phyloP scores from a whole-genome alignment of 1,140 invertebrate genomes.

The Drosophila arawakana region DNA sequence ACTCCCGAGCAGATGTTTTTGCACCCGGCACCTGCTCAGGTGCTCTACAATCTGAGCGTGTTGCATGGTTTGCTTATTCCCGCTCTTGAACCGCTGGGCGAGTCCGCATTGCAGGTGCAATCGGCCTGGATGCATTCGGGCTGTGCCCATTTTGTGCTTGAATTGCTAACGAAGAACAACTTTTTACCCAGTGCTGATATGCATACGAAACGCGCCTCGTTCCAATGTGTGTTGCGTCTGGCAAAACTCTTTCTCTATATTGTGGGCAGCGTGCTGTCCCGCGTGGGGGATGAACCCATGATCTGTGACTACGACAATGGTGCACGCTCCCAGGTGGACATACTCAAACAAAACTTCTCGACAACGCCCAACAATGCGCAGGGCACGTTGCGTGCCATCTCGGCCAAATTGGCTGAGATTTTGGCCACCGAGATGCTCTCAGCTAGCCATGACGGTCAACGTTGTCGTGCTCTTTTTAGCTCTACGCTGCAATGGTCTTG shows the following conservation, averaged over 20 bases:
- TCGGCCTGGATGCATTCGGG: slow-evolving; percentile 90
- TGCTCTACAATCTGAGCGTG: slow-evolving; percentile 92
- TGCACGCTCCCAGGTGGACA: slow-evolving; percentile 81
- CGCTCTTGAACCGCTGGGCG: slow-evolving; percentile 92
- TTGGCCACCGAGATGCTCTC: slow-evolving; percentile 87
- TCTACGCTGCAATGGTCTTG: slow-evolving; percentile 88
- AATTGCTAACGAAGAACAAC: slow-evolving; percentile 94
- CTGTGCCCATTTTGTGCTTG: slow-evolving; percentile 91
- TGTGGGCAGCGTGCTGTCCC: slow-evolving; percentile 88
- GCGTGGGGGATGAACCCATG: slow-evolving; percentile 81
- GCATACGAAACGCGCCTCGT: slow-evolving; percentile 92
- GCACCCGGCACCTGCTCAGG: slow-evolving; percentile 90
- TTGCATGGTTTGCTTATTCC: slow-evolving; percentile 97
- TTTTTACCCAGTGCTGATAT: slow-evolving; percentile 93
- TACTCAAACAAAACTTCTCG: slow-evolving; percentile 84
- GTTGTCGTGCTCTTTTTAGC: slow-evolving; percentile 85
- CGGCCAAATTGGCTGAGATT: slow-evolving; percentile 89
- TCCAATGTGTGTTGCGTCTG: slow-evolving; percentile 94
- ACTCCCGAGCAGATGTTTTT: slow-evolving; percentile 91
- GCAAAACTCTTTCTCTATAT: slow-evolving; percentile 95
- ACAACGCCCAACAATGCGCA: slow-evolving; percentile 85
- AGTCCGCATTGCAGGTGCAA: slow-evolving; percentile 94
- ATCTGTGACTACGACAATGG: slow-evolving; percentile 72
- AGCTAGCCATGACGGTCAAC: slow-evolving; percentile 85
- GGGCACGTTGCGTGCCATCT: slow-evolving; percentile 89